Conservation (phyloP, 2,797 vertebrate genomes). For the Diplodus sargus region DNA sequence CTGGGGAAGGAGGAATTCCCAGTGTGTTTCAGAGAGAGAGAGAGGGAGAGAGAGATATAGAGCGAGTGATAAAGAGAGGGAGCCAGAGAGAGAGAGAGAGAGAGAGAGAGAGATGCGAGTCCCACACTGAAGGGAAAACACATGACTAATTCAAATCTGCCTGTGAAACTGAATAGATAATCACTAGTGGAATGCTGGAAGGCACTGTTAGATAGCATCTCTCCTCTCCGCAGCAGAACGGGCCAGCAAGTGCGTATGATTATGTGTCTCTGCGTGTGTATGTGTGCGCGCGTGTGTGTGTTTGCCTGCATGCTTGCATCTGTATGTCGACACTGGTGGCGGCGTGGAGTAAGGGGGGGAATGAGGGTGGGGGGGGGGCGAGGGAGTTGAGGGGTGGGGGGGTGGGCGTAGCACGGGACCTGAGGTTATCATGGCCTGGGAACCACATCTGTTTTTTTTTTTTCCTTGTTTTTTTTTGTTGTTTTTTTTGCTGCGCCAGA, state of each 20-base stretch:
- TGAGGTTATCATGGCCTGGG: conserved; percentile 83
- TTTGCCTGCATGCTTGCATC: conserved; percentile 58
- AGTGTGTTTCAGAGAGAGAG: conserved; percentile 51
- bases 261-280: conserved; percentile 40
- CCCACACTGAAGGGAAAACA: conserved; percentile 77
- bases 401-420: conserved; percentile 71
- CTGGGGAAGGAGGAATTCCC: conserved; percentile 71
- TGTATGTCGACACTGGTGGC: conserved; percentile 48
- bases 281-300: conserved; percentile 35
- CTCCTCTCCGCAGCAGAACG: conserved; percentile 83
- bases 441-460: conserved; percentile 63
- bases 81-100: conserved; percentile 44
- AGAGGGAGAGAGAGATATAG: conserved; percentile 43
- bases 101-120: conserved; percentile 65
- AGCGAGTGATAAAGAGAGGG: conserved; percentile 22
- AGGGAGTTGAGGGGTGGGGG: not conserved
- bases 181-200: conserved; percentile 86
- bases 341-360: conserved; percentile 25
- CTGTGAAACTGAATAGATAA: conserved; percentile 84
- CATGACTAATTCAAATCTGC: conserved; percentile 83
- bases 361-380: not conserved
- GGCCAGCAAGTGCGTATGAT: conserved; percentile 75
- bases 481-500: conserved; percentile 68
- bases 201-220: conserved; percentile 86
- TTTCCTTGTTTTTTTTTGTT: not conserved